Evolutionary conservation across 1,140 invertebrate genomes (phyloP).

Genomic region (Vanessa tameamea): DNA sequence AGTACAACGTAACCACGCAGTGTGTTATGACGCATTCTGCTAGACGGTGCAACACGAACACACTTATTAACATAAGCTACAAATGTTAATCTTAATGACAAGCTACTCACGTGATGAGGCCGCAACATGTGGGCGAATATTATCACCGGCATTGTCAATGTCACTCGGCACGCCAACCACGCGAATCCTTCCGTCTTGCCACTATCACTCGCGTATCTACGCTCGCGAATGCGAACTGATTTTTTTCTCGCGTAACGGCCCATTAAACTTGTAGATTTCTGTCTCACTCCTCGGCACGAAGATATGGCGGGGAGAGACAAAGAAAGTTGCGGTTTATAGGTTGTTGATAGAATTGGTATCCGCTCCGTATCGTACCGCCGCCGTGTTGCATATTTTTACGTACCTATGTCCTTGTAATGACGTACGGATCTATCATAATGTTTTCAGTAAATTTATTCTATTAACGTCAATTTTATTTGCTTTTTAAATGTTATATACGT

Average conservation of each 20-base stretch:
- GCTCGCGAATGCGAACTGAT: constrained; percentile 79
- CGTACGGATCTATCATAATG: constrained; percentile 23
- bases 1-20: constrained; percentile 31
- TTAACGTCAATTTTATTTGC: too few relatives aligned
- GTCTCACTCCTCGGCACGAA: constrained; percentile 70
- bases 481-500: neutral
- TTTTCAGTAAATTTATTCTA: neutral
- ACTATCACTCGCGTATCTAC: constrained; percentile 80
- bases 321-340: constrained; percentile 80
- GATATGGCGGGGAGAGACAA: constrained; percentile 75
- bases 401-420: constrained; percentile 60
- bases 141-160: constrained; percentile 37
- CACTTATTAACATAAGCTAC: neutral
- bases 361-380: constrained; percentile 75
- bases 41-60: constrained; percentile 10
- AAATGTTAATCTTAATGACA: neutral
- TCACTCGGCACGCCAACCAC: constrained; percentile 51
- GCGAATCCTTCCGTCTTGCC: constrained; percentile 66
- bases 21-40: constrained; percentile 26
- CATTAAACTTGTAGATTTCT: constrained; percentile 79
- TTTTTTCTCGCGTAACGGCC: constrained; percentile 79
- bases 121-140: constrained; percentile 26
- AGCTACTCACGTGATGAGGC: constrained; percentile 26
- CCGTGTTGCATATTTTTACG: constrained; percentile 81
- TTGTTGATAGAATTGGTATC: constrained; percentile 82